phyloP scores from a whole-genome alignment of 2,797 vertebrate genomes.

The Pipistrellus kuhlii region DNA sequence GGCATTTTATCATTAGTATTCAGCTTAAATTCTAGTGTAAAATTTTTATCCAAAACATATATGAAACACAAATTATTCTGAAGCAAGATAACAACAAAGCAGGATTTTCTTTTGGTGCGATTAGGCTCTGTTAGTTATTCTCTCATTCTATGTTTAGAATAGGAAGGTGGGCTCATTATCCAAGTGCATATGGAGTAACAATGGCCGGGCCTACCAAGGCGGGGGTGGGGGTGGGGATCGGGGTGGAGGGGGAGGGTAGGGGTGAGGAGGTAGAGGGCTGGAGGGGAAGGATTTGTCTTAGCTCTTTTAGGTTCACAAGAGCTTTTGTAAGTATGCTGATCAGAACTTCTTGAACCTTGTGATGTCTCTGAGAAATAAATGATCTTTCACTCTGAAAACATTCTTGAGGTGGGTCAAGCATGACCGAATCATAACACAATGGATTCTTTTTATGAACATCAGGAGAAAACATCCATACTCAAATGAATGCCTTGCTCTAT shows the following conservation, averaged over 20 bases:
- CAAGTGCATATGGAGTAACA: conserved; percentile 41
- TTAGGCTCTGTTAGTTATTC: conserved; percentile 59
- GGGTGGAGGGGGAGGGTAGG: no score
- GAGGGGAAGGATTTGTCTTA: background rate
- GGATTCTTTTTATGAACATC: conserved; percentile 57
- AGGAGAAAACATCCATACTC: background rate
- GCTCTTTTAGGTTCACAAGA: background rate
- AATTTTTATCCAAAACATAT: conserved; percentile 22
- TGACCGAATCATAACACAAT: conserved; percentile 76
- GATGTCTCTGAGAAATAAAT: conserved; percentile 65
- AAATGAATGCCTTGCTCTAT: conserved; percentile 54
- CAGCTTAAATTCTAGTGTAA: conserved; percentile 36
- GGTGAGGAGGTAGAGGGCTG: no score
- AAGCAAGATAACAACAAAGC: conserved; percentile 8
- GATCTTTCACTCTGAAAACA: conserved; percentile 64
- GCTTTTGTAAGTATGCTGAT: conserved; percentile 55
- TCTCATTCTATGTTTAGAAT: conserved; percentile 59
- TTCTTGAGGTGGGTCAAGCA: conserved; percentile 71
- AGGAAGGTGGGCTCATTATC: conserved; percentile 44
- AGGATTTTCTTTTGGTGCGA: conserved; percentile 54
- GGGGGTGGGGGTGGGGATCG: no score
- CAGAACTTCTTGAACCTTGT: conserved; percentile 60
- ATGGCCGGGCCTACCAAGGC: background rate
- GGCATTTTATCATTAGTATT: background rate
- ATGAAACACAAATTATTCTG: conserved; percentile 53